These are phyloP conservation scores for Variabilichromis moorii DNA, from an alignment of 2,113 vertebrate genomes.

Conservation along the genomic window DNA sequence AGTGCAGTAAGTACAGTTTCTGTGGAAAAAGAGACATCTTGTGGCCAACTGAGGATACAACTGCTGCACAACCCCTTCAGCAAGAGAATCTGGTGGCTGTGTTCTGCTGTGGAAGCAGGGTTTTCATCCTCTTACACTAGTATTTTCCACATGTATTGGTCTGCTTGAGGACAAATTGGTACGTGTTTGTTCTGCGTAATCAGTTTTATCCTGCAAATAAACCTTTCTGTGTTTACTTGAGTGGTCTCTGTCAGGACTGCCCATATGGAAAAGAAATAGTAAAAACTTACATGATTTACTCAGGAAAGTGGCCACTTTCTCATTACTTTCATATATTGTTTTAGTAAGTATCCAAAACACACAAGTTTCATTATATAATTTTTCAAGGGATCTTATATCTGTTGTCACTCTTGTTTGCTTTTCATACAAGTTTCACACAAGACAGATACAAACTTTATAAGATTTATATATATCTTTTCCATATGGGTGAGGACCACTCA, in stretches of 20 bases:
- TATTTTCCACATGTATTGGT: not conserved
- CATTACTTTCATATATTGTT: too few relatives aligned
- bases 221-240: not conserved
- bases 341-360: too few relatives aligned
- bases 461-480: too few relatives aligned
- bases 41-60: not conserved
- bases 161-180: not conserved
- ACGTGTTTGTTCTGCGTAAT: accelerated
- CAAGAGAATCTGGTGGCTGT: not conserved
- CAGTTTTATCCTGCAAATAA: not conserved
- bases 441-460: too few relatives aligned
- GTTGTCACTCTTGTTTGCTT: too few relatives aligned
- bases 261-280: too few relatives aligned
- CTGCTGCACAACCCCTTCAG: not conserved
- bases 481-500: not conserved
- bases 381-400: too few relatives aligned
- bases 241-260: not conserved
- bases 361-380: too few relatives aligned
- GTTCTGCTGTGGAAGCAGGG: not conserved
- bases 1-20: not conserved
- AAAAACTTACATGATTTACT: too few relatives aligned
- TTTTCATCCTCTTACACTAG: not conserved
- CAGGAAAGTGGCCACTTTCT: too few relatives aligned
- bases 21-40: not conserved
- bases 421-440: too few relatives aligned